phyloP scores from a whole-genome alignment of 1,140 invertebrate species.

The Drosophila neocordata region DNA sequence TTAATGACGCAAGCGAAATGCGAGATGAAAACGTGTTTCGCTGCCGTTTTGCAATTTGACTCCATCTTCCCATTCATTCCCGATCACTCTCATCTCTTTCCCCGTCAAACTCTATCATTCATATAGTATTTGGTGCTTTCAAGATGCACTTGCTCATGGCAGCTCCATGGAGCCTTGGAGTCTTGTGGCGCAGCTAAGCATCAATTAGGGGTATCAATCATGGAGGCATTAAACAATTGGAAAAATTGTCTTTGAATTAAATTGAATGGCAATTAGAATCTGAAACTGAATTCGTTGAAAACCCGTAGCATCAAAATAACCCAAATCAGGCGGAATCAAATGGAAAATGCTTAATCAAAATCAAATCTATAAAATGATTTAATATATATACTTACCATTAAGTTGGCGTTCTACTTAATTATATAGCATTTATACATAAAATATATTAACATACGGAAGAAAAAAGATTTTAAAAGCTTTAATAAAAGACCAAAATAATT shows the following conservation, averaged over 20 bases:
- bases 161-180: neutral
- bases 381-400: no score
- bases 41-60: conserved; percentile 64
- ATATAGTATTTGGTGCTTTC: neutral
- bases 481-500: no score
- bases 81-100: neutral
- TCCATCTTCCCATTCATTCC: neutral
- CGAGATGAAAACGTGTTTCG: conserved; percentile 75
- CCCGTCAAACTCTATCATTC: neutral
- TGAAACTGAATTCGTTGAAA: neutral
- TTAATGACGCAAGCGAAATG: conserved; percentile 79
- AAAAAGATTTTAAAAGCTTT: no score
- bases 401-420: no score
- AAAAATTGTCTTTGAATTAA: conserved; percentile 71
- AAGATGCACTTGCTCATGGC: conserved; percentile 44
- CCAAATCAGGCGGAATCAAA: neutral
- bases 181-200: conserved; percentile 39
- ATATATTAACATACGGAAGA: no score
- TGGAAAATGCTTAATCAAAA: neutral
- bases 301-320: neutral
- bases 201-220: conserved; percentile 79
- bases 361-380: no score
- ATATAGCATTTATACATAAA: no score
- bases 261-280: conserved; percentile 75
- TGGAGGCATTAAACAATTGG: conserved; percentile 77